Percentiles rank a stretch among this genome's conserved stretches.
Conservation (phyloP, 2,113 vertebrate genomes). For the Sander lucioperca region DNA sequence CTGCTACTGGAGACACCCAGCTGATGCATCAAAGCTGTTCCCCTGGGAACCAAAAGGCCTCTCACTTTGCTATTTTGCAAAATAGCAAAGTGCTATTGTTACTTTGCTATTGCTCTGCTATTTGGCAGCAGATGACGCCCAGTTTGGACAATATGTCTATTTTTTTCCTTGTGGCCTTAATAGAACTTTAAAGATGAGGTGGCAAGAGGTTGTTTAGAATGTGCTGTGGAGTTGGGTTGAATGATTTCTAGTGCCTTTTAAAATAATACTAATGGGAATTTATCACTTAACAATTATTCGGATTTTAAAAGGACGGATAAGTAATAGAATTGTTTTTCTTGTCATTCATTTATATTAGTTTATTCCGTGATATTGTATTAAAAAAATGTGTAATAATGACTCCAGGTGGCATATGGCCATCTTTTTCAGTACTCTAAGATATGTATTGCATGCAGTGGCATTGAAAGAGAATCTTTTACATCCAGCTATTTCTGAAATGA, state of each 20-base stretch:
- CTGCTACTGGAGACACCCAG: not conserved
- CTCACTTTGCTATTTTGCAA: slow-evolving; percentile 41
- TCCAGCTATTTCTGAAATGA: not conserved
- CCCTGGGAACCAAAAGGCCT: slow-evolving; percentile 39
- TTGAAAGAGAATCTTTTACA: not conserved
- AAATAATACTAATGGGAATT: not conserved
- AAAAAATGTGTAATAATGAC: not conserved
- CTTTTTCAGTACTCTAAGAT: not conserved
- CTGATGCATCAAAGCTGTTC: slow-evolving; percentile 19
- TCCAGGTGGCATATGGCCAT: not conserved
- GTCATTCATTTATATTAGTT: not conserved
- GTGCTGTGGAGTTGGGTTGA: slow-evolving; percentile 1
- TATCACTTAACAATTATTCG: not conserved
- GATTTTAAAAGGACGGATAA: not conserved
- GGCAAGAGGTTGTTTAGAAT: slow-evolving; percentile 37
- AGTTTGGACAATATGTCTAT: slow-evolving; percentile 1
- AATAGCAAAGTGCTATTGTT: too few species aligned
- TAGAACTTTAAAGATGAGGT: slow-evolving; percentile 21
- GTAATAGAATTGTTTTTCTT: not conserved
- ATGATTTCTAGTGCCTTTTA: not conserved
- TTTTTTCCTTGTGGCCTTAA: slow-evolving; percentile 12
- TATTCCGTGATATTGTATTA: not conserved
- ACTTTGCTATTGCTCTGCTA: too few species aligned
- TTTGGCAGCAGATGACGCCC: slow-evolving; percentile 7
- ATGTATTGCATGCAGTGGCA: not conserved